phyloP scores from a whole-genome alignment of 2,797 vertebrate genomes.

The Sarcophilus harrisii region DNA sequence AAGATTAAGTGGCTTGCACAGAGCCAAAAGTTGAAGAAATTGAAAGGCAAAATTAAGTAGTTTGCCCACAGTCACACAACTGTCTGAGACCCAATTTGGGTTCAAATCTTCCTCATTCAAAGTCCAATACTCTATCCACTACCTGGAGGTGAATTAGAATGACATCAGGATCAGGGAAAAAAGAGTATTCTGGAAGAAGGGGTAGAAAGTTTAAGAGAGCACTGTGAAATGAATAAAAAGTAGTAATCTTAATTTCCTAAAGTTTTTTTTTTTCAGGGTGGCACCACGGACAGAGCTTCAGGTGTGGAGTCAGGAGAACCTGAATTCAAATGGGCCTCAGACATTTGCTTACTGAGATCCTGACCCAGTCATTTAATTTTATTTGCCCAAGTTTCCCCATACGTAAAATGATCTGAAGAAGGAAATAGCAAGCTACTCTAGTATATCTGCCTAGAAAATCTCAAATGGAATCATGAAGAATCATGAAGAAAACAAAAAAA shows the following conservation, averaged over 20 bases:
- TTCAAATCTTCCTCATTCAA: neutral
- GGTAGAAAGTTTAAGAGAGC: neutral
- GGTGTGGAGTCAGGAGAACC: neutral
- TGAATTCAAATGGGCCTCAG: neutral
- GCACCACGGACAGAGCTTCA: neutral
- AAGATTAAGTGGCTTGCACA: neutral
- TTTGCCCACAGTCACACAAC: neutral
- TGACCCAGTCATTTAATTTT: neutral
- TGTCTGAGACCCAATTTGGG: neutral
- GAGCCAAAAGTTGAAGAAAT: neutral
- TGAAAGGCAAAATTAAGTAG: neutral
- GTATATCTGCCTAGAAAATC: neutral
- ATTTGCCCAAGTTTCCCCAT: neutral
- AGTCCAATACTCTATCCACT: neutral
- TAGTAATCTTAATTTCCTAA: neutral
- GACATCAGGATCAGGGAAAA: neutral
- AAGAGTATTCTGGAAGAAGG: neutral
- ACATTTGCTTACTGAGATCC: neutral
- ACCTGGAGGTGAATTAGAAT: neutral
- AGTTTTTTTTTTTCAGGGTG: neutral
- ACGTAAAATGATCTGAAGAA: neutral
- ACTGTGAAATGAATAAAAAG: neutral
- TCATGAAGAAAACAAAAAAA: neutral
- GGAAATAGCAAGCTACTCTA: neutral
- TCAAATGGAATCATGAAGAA: neutral